Percentiles rank a stretch among this genome's conserved stretches.
Evolutionary conservation across 23 tunicate species (phyloP).

Genomic region (Trididemnum clinides): DNA sequence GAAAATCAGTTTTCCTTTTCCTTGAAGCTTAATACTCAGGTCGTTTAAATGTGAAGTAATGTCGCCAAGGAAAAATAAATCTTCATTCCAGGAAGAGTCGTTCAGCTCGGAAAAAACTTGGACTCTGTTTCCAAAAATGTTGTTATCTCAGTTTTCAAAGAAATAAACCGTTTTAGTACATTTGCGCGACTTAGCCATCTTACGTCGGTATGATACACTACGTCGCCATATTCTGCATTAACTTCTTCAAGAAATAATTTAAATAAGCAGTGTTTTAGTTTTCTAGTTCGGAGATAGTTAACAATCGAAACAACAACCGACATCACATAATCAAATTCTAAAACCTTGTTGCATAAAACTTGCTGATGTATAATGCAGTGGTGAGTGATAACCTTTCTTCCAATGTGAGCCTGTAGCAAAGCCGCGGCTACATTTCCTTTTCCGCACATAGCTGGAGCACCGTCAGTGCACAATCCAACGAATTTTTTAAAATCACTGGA

Average conservation of each 20-base stretch:
- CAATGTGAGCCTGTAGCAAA: constrained; percentile 46
- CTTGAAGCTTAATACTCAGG: constrained; percentile 48
- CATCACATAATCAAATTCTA: constrained; percentile 50
- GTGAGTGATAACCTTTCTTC: constrained; percentile 42
- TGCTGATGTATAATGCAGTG: constrained; percentile 40
- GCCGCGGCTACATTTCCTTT: constrained; percentile 36
- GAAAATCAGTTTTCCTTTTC: constrained; percentile 42
- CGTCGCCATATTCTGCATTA: constrained; percentile 38
- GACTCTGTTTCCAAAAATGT: constrained; percentile 33
- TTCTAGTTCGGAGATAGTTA: constrained; percentile 40
- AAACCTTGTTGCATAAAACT: constrained; percentile 52
- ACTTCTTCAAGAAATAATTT: constrained; percentile 43
- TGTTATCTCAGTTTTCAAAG: constrained; percentile 35
- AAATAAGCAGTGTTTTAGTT: constrained; percentile 33
- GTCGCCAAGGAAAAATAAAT: constrained; percentile 45
- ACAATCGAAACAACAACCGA: constrained; percentile 43
- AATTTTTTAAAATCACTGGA: constrained; percentile 41
- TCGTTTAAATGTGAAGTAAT: constrained; percentile 45
- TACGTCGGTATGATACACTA: constrained; percentile 48
- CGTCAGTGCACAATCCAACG: constrained; percentile 58
- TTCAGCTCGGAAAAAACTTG: constrained; percentile 29
- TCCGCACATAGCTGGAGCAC: constrained; percentile 53
- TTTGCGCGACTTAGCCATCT: constrained; percentile 46
- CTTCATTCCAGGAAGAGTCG: constrained; percentile 46
- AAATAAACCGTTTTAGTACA: constrained; percentile 41